Evolutionary conservation across 2,113 vertebrate genomes (phyloP), one percentile per base, ranked within the genome.

Genomic region (Litocranius walleri): DNA sequence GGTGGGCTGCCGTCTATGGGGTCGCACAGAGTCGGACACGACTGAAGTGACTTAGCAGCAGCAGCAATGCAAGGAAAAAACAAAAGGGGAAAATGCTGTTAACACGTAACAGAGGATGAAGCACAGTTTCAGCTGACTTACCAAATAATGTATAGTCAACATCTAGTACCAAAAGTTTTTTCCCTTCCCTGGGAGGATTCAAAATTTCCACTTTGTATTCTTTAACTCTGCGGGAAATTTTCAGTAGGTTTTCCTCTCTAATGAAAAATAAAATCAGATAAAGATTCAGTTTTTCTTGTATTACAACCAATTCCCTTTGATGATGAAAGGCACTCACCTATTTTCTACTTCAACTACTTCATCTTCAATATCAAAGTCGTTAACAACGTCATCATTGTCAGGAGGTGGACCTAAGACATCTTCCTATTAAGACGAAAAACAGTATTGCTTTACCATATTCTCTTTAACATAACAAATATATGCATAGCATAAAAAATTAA

Each of bases 361-460:
- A 96, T 99, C 99, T 98, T 99, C 99, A n/a, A 99, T 99, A 98
- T 99, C 99, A 99, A 99, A 99, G 97, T 99, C 99, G 91, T 99
- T 99, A 96, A 99, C 98, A 91, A 99, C 99, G 36, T 99, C 99
- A 80, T 99, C 99, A 0, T 99, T 99, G 98, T 99, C 99, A 36
- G 99, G 99, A n/a, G 99, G 99, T 57, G 99, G 99, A 30, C 99
- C 99, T 98, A 99, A 99, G 94, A 99, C 99, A 50, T 99, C 99
- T 99, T 99, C 99, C 99, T 99, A 98, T 84, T 97, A 89, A 91
- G 96, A 98, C 3, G 64, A 95, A 97, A 89, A 97, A 94, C 36
- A 57, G 74, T 94, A 96, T 8, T 43, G 6, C 54, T 94, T 97
- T 83, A 95, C 43, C 23, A 45, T 7, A 82, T 62, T 48, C 84